These are phyloP conservation scores for Metopia argyrocephala DNA, from an alignment of 2,888 invertebrate species.

Conservation along the genomic window DNA sequence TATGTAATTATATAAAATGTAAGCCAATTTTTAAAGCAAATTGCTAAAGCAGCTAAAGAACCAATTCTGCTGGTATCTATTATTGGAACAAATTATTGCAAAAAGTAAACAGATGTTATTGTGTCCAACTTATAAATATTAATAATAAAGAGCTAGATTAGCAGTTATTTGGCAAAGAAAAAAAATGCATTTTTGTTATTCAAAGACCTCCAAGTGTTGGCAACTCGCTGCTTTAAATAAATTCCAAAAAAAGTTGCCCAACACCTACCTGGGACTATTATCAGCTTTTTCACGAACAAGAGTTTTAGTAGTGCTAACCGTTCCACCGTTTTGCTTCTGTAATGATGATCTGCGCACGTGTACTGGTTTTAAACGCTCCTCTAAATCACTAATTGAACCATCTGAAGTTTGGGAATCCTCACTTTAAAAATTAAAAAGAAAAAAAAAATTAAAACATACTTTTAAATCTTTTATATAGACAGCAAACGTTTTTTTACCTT, in stretches of 20 bases:
- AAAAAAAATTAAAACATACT: neutral
- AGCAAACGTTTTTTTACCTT: slow-evolving; percentile 69
- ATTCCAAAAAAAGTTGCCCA: slow-evolving; percentile 57
- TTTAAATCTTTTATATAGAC: neutral
- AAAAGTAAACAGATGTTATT: too few species aligned
- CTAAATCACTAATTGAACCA: slow-evolving; percentile 76
- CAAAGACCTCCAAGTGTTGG: slow-evolving; percentile 62
- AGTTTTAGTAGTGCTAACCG: slow-evolving; percentile 73
- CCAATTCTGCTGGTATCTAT: too few species aligned
- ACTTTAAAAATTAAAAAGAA: too few species aligned
- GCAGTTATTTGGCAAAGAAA: neutral
- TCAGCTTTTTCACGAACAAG: slow-evolving; percentile 77
- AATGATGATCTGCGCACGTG: slow-evolving; percentile 74
- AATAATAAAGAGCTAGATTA: too few species aligned
- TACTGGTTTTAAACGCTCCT: slow-evolving; percentile 76
- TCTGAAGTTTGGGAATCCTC: slow-evolving; percentile 74
- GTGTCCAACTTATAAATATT: too few species aligned
- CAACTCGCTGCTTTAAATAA: slow-evolving; percentile 60
- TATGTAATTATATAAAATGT: neutral
- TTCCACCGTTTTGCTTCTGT: slow-evolving; percentile 63
- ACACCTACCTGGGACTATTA: slow-evolving; percentile 77
- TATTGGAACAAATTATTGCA: too few species aligned
- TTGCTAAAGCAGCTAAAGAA: slow-evolving; percentile 5
- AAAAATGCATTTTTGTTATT: slow-evolving; percentile 27
- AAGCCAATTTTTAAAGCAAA: too few species aligned